Base-by-base conservation (phyloP, 1,140 invertebrate genomes). In the Orussus abietinus region DNA sequence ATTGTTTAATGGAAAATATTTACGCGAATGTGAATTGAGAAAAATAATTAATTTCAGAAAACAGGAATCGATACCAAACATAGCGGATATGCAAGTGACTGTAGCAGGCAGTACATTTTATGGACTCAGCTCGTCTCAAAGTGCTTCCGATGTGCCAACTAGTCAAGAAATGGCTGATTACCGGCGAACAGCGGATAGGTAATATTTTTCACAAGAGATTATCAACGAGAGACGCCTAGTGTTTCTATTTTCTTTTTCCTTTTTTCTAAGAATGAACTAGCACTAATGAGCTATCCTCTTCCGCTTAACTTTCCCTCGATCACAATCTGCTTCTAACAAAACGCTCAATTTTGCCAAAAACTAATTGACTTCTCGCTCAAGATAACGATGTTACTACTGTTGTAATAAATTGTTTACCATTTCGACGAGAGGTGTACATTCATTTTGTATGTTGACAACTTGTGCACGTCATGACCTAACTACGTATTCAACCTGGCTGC, bases 31-130 rank as follows among this genome's bases (percentile, higher is more conserved):
- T n/a, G n/a, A n/a, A n/a, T n/a, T n/a, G n/a, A n/a, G n/a, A n/a
- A n/a, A n/a, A n/a, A 10, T 17, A 13, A 15, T 19, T n/a, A 3
- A 9, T 3, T 45, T 31, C 32, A 62, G 57, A n/a, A 64, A 66
- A 48, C 53, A 53, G 38, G 56, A 61, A 34, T 49, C 42, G 10
- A 41, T 46, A 25, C 42, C 43, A 15, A 55, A 53, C 47, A 60
- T 60, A 3, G 54, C 60, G 5, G 66, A 69, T 45, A 47, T 66
- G 14, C 62, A 61, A 51, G 52, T 64, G 17, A 67, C 58, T 2
- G 58, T 67, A 5, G 63, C 66, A 10, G 63, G 64, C 32, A 69
- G 64, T 48, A 67, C 66, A 22, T 69, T 69, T 51, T 69, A 67
- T 22, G 62, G 63, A 17, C 51, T 64, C 20, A 64, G 52, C 6